Base-by-base conservation (phyloP, 2,113 vertebrate genomes). In the Carassius auratus region DNA sequence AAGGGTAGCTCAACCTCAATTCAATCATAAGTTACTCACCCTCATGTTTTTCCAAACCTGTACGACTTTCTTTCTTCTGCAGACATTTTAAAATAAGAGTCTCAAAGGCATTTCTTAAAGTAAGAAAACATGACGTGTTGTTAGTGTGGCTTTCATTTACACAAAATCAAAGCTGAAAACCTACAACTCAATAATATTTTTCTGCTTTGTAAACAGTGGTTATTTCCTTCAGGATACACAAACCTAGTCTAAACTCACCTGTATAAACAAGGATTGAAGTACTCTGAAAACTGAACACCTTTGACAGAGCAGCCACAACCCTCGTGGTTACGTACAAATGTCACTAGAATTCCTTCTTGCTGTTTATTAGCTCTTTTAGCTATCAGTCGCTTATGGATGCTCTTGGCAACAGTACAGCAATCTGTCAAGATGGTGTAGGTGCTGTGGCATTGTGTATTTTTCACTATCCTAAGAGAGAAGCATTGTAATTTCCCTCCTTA, bases 291-390 rank as follows among this genome's bases (percentile, higher is more conserved):
- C 45, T 3, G 26, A 26, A 23, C 77, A 80, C 77, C 36, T 66
- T 48, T 81, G 79, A 45, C 23, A 30, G 23, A 66, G 23, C 79
- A 66, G 42, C 45, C 62, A 48, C 33, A 73, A 55, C 66, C 66
- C 26, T 62, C 62, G 68, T 80, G 30, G 68, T 79, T 61, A 30
- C 75, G n/a, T 61, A 36, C 50, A 50, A 59, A 86, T 62, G 66
- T 71, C 55, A 81, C 75, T 81, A 52, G 55, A 81, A 38, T 81
- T 23, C 38, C 64, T 71, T 68, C 8, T 8, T 55, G 23, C 33
- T 73, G 10, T 75, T 75, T 86, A 73, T 75, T 81, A 81, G 77
- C 26, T 80, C 38, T 50, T 86, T 73, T 71, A 38, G 76, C 64
- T 66, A 45, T 68, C 45, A 10, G 42, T 62, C 62, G 69, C 79